phyloP scores from a whole-genome alignment of 2,113 vertebrate species.

The Kryptolebias marmoratus region DNA sequence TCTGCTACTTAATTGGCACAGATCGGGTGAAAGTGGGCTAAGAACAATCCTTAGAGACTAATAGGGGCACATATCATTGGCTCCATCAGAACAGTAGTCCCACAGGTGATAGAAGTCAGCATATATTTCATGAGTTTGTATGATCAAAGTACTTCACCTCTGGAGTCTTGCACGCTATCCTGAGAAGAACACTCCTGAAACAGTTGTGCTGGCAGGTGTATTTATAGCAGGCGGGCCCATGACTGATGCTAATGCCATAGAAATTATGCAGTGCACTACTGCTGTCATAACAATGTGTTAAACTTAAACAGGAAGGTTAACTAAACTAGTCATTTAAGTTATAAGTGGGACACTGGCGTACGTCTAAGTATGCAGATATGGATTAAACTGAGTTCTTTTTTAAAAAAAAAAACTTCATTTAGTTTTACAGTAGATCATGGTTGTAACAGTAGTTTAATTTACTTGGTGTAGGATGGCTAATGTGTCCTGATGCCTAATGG shows the following conservation, averaged over 20 bases:
- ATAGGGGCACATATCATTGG: constrained; percentile 91
- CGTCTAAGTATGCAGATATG: constrained; percentile 44
- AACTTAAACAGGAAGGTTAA: constrained; percentile 82
- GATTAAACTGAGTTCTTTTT: constrained; percentile 29
- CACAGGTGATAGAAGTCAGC: constrained; percentile 89
- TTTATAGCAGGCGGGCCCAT: constrained; percentile 83
- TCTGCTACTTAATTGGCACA: constrained; percentile 95
- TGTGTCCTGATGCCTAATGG: no score
- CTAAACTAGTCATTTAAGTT: constrained; percentile 86
- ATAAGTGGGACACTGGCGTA: constrained; percentile 81
- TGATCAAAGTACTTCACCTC: constrained; percentile 83
- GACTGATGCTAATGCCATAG: constrained; percentile 84
- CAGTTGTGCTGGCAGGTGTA: constrained; percentile 79
- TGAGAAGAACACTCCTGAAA: constrained; percentile 72
- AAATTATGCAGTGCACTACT: constrained; percentile 83
- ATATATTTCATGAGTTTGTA: constrained; percentile 88
- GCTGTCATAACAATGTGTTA: constrained; percentile 82
- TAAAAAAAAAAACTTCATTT: constrained; percentile 3
- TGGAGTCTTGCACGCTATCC: constrained; percentile 81
- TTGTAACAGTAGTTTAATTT: constrained; percentile 6
- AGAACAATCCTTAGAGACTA: constrained; percentile 89
- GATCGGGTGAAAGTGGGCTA: constrained; percentile 88
- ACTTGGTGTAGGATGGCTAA: background rate
- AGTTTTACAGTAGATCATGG: constrained; percentile 17
- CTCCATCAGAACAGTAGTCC: constrained; percentile 92